A percentile compares a stretch with the other conserved stretches of the same genome.
Conservation (phyloP, 1,140 invertebrate species). For the Battus philenor region DNA sequence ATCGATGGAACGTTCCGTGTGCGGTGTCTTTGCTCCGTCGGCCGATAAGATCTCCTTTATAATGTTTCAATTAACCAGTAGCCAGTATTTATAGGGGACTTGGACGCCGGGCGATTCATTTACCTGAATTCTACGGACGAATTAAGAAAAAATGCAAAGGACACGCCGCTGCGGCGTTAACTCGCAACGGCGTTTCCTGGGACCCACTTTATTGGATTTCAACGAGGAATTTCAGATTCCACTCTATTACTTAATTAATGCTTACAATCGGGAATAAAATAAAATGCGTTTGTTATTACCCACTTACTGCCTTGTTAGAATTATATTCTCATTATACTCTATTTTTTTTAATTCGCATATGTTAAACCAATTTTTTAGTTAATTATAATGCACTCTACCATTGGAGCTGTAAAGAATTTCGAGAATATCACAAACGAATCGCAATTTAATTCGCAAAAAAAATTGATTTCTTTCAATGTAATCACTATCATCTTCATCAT, state of each 20-base stretch:
- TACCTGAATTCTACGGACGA: slow-evolving; percentile 31
- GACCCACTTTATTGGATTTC: not conserved
- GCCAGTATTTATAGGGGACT: slow-evolving; percentile 61
- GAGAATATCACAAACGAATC: too few species aligned
- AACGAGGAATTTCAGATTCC: not conserved
- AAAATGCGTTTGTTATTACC: too few species aligned
- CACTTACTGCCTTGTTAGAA: too few species aligned
- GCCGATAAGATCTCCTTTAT: slow-evolving; percentile 55
- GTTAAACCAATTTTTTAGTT: too few species aligned
- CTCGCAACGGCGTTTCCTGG: not conserved
- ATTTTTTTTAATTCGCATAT: too few species aligned
- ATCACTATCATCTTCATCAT: too few species aligned
- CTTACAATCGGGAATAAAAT: not conserved
- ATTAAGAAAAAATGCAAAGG: slow-evolving; percentile 32
- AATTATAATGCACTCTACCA: too few species aligned
- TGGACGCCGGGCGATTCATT: slow-evolving; percentile 33
- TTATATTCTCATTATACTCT: too few species aligned
- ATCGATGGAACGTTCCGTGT: slow-evolving; percentile 19
- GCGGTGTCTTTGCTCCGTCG: slow-evolving; percentile 34
- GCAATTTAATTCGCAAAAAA: too few species aligned
- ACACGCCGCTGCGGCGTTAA: slow-evolving; percentile 24
- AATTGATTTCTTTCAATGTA: too few species aligned
- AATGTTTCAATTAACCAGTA: slow-evolving; percentile 71
- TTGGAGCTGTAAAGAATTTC: too few species aligned
- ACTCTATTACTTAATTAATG: slow-evolving; percentile 10